Conservation (phyloP, 2,888 invertebrate genomes). For the Eupithecia inturbata region DNA sequence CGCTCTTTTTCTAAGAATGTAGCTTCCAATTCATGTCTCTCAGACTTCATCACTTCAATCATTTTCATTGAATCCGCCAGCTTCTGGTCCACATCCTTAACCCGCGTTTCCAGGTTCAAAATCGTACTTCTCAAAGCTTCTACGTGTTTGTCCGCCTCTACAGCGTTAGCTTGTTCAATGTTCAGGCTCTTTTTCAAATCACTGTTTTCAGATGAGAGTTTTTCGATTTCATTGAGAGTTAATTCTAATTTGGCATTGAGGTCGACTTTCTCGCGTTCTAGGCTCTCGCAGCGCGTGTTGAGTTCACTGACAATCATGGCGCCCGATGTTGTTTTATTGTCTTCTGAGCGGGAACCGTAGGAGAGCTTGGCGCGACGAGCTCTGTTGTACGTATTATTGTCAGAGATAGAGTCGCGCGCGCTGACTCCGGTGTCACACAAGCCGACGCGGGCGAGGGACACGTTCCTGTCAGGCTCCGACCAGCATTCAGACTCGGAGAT, state of each 20-base stretch:
- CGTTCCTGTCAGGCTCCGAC: constrained; percentile 93
- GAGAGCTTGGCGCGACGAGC: constrained; percentile 74
- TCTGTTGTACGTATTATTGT: constrained; percentile 63
- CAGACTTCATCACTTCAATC: constrained; percentile 65
- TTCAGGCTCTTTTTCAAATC: constrained; percentile 59
- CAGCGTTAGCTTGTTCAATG: constrained; percentile 55
- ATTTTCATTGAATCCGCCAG: constrained; percentile 58
- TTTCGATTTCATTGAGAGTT: constrained; percentile 65
- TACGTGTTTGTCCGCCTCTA: constrained; percentile 60
- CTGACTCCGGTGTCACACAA: constrained; percentile 68
- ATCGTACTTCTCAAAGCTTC: constrained; percentile 59
- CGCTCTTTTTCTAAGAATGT: constrained; percentile 81
- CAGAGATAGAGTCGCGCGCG: constrained; percentile 61
- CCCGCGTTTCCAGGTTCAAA: constrained; percentile 55
- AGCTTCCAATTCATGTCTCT: constrained; percentile 72
- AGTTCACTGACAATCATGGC: constrained; percentile 79
- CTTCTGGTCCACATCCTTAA: constrained; percentile 68
- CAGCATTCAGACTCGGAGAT: constrained; percentile 91
- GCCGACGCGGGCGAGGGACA: constrained; percentile 92
- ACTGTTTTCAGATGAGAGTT: constrained; percentile 62
- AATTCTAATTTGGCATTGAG: constrained; percentile 73
- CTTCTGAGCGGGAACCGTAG: constrained; percentile 73
- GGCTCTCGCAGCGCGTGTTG: constrained; percentile 59
- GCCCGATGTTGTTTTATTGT: constrained; percentile 78
- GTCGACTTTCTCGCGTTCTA: constrained; percentile 70